phyloP scores from a whole-genome alignment of 2,888 invertebrate genomes.

The Invenusta paracnida region DNA sequence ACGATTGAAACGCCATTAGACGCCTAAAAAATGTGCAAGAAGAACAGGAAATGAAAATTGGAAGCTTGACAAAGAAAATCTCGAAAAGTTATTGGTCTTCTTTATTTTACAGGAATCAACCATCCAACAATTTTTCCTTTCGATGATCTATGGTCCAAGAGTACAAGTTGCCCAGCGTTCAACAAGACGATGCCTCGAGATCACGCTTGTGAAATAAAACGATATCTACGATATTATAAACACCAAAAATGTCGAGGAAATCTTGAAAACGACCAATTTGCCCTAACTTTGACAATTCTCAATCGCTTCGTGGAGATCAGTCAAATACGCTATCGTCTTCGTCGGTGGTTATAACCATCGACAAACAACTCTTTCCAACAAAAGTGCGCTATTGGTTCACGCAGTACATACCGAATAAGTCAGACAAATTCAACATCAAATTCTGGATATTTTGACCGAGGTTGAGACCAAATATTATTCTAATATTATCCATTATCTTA shows the following conservation, averaged over 20 bases:
- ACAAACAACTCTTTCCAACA: conserved; percentile 19
- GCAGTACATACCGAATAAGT: conserved; percentile 30
- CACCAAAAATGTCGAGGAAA: neutral
- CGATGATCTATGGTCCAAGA: conserved; percentile 23
- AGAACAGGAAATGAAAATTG: conserved; percentile 9
- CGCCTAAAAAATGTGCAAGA: conserved; percentile 11
- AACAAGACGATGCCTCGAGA: conserved; percentile 29
- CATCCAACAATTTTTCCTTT: neutral
- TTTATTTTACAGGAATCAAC: conserved; percentile 6
- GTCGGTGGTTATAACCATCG: conserved; percentile 7
- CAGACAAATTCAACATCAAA: conserved; percentile 21
- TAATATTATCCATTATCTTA: neutral
- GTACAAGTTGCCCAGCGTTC: neutral
- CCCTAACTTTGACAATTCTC: conserved; percentile 3
- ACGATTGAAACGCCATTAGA: conserved; percentile 23
- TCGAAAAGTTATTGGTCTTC: conserved; percentile 30
- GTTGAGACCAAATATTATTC: neutral
- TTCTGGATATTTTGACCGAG: neutral
- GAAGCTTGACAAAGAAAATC: conserved; percentile 26
- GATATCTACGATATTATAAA: conserved; percentile 28
- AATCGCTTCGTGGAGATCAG: neutral
- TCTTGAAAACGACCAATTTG: conserved; percentile 24
- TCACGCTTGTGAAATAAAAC: conserved; percentile 30
- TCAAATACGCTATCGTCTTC: neutral
- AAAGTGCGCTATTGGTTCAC: conserved; percentile 19